Percentiles rank a stretch among this genome's conserved stretches.
Evolutionary conservation across 2,888 invertebrate genomes (phyloP).

Genomic region (Dione vanillae): DNA sequence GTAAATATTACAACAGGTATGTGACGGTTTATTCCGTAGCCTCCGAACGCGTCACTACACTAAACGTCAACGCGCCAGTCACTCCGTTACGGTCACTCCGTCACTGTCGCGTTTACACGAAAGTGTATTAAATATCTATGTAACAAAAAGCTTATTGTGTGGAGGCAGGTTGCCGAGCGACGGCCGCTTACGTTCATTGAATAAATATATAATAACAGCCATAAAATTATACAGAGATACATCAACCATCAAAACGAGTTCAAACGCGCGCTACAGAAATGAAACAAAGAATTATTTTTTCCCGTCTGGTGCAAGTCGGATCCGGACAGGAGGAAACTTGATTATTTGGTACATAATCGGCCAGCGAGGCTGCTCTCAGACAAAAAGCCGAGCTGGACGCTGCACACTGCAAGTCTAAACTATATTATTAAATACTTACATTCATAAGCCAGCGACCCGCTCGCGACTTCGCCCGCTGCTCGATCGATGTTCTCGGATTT

Average conservation of each 20-base stretch:
- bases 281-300: constrained; percentile 39
- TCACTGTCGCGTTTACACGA: not conserved
- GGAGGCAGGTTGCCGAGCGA: not conserved
- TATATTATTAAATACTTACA: no score
- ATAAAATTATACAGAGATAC: constrained; percentile 25
- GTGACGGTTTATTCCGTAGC: not conserved
- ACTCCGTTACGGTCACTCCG: not conserved
- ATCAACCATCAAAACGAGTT: constrained; percentile 19
- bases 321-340: constrained; percentile 36
- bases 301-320: constrained; percentile 20
- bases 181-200: constrained; percentile 10
- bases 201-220: constrained; percentile 19
- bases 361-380: constrained; percentile 21
- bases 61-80: not conserved
- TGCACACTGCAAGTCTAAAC: not conserved
- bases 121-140: not conserved
- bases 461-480: no score
- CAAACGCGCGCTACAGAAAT: constrained; percentile 29
- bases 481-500: no score
- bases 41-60: no score
- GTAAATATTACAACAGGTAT: not conserved
- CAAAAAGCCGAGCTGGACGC: constrained; percentile 42
- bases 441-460: no score
- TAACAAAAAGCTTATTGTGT: not conserved
- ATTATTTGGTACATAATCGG: constrained; percentile 47